Conservation (phyloP, 2,797 vertebrate genomes). For the Hipposideros larvatus region DNA sequence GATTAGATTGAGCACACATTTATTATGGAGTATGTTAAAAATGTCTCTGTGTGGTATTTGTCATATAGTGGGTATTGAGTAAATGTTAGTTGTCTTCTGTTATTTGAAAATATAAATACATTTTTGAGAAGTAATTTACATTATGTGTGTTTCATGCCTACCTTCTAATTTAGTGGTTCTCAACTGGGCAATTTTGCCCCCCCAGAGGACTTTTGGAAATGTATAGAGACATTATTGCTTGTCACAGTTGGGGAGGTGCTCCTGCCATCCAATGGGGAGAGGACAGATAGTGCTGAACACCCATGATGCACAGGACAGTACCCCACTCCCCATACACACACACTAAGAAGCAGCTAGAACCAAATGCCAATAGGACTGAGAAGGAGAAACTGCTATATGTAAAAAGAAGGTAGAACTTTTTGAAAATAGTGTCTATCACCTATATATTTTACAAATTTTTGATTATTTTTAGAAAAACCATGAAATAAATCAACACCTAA, state of each 20-base stretch:
- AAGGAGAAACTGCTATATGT: not conserved
- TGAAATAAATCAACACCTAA: not conserved
- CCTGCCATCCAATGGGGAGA: not conserved
- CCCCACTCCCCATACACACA: not conserved
- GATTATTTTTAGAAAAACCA: not conserved
- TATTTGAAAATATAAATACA: not conserved
- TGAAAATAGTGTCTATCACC: not conserved
- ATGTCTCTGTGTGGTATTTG: not conserved
- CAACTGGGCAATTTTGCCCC: not conserved
- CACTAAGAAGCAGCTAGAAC: not conserved
- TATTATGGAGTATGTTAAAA: not conserved
- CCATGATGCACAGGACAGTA: not conserved
- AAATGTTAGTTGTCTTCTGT: not conserved
- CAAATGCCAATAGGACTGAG: not conserved
- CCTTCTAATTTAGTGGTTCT: not conserved
- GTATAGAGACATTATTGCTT: not conserved
- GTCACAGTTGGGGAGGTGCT: no score
- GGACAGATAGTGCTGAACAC: not conserved
- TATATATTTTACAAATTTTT: not conserved
- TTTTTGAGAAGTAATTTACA: not conserved
- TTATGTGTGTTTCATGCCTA: not conserved
- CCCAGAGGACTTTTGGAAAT: not conserved
- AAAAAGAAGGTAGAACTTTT: not conserved
- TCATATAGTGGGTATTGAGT: not conserved
- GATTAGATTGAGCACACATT: not conserved